These are phyloP conservation scores for Lacanobia oleracea DNA, from an alignment of 2,888 invertebrate species.

Conservation along the genomic window DNA sequence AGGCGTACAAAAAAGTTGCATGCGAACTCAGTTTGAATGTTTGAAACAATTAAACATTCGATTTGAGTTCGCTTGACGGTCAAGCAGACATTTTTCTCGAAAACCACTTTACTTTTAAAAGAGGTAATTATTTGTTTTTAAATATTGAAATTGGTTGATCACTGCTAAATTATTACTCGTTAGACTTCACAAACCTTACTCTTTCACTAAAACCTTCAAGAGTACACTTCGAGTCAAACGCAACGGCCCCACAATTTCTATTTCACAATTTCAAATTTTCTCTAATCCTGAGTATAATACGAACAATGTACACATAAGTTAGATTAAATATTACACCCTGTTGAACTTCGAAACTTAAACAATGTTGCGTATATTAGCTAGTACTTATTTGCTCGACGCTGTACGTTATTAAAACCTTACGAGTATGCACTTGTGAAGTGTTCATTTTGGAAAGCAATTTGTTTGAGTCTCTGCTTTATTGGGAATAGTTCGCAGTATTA, in stretches of 20 bases:
- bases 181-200: no score
- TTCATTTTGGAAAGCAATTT: slow-evolving; percentile 52
- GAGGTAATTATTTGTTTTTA: no score
- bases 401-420: slow-evolving; percentile 54
- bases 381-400: slow-evolving; percentile 50
- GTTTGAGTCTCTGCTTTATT: slow-evolving; percentile 26
- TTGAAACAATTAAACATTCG: no score
- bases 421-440: slow-evolving; percentile 54
- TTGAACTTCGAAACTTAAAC: slow-evolving; percentile 57
- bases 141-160: no score
- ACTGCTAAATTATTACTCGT: neutral
- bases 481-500: slow-evolving; percentile 9
- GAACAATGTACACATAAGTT: slow-evolving; percentile 37
- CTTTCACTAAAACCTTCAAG: neutral
- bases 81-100: no score
- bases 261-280: slow-evolving; percentile 27
- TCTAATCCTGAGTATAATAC: slow-evolving; percentile 35
- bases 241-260: slow-evolving; percentile 16
- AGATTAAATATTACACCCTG: slow-evolving; percentile 58
- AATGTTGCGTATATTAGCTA: slow-evolving; percentile 56
- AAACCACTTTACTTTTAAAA: no score
- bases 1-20: no score
- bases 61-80: no score
- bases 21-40: no score
- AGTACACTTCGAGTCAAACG: slow-evolving; percentile 15